phyloP scores from a whole-genome alignment of 2,888 invertebrate genomes.

The Noctua janthe region DNA sequence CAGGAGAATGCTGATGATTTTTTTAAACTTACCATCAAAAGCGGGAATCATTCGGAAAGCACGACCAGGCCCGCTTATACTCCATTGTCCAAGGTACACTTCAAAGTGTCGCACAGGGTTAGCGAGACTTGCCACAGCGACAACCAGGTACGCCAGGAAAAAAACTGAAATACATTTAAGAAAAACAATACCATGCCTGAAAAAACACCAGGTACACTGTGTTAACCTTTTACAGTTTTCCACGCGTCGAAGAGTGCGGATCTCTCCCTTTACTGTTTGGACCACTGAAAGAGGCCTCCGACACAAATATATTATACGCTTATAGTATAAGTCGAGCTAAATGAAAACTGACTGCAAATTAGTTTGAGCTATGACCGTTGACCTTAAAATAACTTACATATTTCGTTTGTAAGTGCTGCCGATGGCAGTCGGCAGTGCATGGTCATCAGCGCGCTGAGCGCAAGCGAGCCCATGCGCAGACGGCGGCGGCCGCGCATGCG shows the following conservation, averaged over 20 bases:
- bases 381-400: conserved; percentile 73
- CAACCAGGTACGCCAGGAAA: conserved; percentile 77
- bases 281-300: background rate
- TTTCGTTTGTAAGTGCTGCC: conserved; percentile 80
- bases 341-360: background rate
- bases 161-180: conserved; percentile 72
- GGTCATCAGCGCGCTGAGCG: conserved; percentile 78
- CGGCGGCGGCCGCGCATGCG: conserved; percentile 75
- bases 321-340: background rate
- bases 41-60: conserved; percentile 85
- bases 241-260: too few relatives aligned
- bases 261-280: background rate
- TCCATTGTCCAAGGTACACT: conserved; percentile 87
- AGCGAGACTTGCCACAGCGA: conserved; percentile 76
- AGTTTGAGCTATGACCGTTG: too few relatives aligned
- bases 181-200: background rate
- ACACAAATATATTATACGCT: background rate
- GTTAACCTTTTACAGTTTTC: too few relatives aligned
- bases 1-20: background rate
- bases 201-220: background rate
- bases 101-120: conserved; percentile 87
- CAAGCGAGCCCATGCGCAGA: conserved; percentile 79
- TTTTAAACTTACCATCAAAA: conserved; percentile 77
- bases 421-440: conserved; percentile 84
- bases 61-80: conserved; percentile 86